Percentiles rank a stretch among this genome's conserved stretches.
Evolutionary conservation across 1,140 invertebrate genomes (phyloP).

Genomic region (Geopemphigus sp.): DNA sequence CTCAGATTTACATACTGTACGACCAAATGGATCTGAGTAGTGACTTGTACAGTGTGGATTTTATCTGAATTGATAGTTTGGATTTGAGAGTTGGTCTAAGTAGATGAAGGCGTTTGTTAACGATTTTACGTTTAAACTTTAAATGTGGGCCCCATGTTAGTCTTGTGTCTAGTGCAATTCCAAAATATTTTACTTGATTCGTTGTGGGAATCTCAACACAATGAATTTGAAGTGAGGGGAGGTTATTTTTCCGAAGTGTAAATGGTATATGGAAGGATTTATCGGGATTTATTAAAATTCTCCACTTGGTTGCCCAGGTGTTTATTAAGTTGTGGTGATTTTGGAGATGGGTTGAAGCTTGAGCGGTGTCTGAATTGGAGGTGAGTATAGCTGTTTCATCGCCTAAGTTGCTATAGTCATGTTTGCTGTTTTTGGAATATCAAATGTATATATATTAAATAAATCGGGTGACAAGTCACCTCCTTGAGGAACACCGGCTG

Average conservation of each 20-base stretch:
- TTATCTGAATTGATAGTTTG: not conserved
- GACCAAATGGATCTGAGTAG: too few relatives aligned
- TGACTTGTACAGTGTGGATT: too few relatives aligned
- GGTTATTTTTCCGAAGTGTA: not conserved
- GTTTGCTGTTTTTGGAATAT: conserved; percentile 13
- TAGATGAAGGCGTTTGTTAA: too few relatives aligned
- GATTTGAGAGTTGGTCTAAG: not conserved
- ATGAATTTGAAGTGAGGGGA: not conserved
- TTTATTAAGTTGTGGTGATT: conserved; percentile 51
- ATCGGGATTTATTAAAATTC: conserved; percentile 53
- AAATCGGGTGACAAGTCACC: conserved; percentile 5
- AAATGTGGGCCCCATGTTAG: too few relatives aligned
- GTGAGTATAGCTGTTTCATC: conserved; percentile 54
- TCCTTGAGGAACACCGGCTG: conserved; percentile 24
- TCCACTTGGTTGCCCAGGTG: conserved; percentile 53
- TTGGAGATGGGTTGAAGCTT: conserved; percentile 52
- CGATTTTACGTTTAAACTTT: too few relatives aligned
- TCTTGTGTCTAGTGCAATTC: too few relatives aligned
- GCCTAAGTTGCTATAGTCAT: conserved; percentile 53
- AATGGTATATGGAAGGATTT: conserved; percentile 51
- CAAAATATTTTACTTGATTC: too few relatives aligned
- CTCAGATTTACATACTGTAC: too few relatives aligned
- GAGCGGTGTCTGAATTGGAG: conserved; percentile 19
- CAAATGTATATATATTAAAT: too few relatives aligned
- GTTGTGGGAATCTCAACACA: too few relatives aligned